Base-by-base conservation (phyloP, 1,140 invertebrate species). In the Branchinecta lindahli region DNA sequence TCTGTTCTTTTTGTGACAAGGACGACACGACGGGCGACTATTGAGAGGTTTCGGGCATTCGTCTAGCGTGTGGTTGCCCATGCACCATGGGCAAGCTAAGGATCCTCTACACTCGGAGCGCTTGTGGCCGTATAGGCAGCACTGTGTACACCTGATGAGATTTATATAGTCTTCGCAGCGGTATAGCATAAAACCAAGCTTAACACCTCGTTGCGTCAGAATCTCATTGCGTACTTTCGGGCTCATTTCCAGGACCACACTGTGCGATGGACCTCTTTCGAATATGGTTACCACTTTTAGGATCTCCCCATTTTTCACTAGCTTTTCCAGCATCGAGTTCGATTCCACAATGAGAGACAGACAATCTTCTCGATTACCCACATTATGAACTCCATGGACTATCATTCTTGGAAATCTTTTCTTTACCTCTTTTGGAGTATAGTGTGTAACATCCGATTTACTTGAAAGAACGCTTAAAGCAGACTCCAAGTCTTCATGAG, bases 381-480 rank as follows among this genome's bases (percentile, higher is more conserved):
- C 9, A 52, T 52, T n/a, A 52, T 9, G 47, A 9, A 52, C 9
- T 9, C n/a, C 9, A 52, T 52, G n/a, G 9, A 52, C 9, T 9
- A 52, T 52, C 47, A 52, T 52, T 52, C 47, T 9, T 9, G 47
- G 47, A 9, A 52, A 52, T 52, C 47, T 52, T 52, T 52, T 52
- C 47, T 52, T 52, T 52, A 52, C 47, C n/a, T 52, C 47, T 52
- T 52, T 52, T 9, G 47, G 47, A 52, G n/a, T 52, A 52, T 52
- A 52, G 9, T 52, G 9, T 52, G 47, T 52, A n/a, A n/a, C n/a
- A 9, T 52, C 47, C n/a, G 47, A 52, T 52, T 52, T 52, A 52
- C 47, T 52, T 9, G 47, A 52, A n/a, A 52, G n/a, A 52, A 52
- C 47, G 9, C 9, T 9, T n/a, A 52, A 9, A 9, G 47, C 47